A percentile compares a stretch with the other conserved stretches of the same genome.
These are phyloP conservation scores for Bovichtus variegatus DNA, from an alignment of 2,797 vertebrate genomes.

Conservation along the genomic window DNA sequence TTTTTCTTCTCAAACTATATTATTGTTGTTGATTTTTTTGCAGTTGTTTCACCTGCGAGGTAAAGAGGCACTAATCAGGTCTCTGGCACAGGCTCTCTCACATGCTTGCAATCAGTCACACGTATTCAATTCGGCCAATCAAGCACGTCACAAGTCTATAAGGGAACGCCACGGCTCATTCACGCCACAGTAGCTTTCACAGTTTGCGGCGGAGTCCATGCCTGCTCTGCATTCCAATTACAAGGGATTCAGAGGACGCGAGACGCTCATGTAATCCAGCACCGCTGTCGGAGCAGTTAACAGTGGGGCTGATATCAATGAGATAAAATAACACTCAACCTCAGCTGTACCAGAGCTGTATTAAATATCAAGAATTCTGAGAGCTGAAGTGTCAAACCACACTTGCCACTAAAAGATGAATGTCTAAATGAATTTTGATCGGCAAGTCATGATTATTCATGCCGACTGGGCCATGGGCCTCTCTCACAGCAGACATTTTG, in stretches of 20 bases:
- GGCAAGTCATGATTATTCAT: neutral
- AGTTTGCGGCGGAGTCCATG: neutral
- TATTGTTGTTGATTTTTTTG: conserved; percentile 17
- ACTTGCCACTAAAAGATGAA: neutral
- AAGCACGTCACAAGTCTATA: neutral
- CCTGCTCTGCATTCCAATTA: too few relatives aligned
- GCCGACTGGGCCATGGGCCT: too few relatives aligned
- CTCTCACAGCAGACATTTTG: neutral
- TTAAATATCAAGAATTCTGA: too few relatives aligned
- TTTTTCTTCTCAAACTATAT: neutral
- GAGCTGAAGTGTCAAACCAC: too few relatives aligned
- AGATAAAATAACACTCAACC: neutral
- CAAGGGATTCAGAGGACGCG: neutral
- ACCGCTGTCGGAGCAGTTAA: neutral
- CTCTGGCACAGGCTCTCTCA: neutral
- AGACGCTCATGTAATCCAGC: neutral
- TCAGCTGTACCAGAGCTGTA: too few relatives aligned
- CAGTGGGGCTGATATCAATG: neutral
- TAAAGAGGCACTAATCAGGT: conserved; percentile 38
- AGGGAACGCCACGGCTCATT: neutral
- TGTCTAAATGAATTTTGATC: neutral
- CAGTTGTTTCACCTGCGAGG: conserved; percentile 42
- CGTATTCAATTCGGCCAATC: neutral
- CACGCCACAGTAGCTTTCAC: neutral
- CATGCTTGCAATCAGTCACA: neutral